Percentiles rank a stretch among this genome's conserved stretches.
Evolutionary conservation across 2,113 vertebrate species (phyloP).

Genomic region (Delphinapterus leucas): DNA sequence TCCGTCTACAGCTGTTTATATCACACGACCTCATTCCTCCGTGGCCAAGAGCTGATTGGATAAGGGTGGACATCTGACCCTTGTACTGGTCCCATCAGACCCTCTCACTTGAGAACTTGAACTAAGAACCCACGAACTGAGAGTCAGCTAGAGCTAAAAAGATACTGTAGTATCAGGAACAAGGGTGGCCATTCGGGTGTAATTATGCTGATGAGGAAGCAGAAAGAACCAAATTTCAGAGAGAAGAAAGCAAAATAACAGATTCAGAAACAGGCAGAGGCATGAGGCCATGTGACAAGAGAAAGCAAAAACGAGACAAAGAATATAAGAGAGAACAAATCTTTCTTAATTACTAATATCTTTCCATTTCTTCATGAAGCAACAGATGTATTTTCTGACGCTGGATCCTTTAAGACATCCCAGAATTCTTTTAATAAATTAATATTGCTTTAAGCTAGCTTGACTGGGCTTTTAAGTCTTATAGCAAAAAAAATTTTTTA

Average conservation of each 20-base stretch:
- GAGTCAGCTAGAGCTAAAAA: neutral
- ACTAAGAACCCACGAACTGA: neutral
- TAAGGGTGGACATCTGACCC: neutral
- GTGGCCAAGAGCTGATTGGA: neutral
- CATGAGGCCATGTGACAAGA: neutral
- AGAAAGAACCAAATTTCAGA: constrained; percentile 5
- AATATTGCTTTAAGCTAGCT: neutral
- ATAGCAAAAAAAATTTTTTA: neutral
- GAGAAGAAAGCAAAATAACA: neutral
- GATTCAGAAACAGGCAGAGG: neutral
- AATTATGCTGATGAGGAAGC: neutral
- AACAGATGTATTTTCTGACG: neutral
- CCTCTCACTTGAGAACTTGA: neutral
- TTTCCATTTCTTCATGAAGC: constrained; percentile 23
- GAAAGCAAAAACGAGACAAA: neutral
- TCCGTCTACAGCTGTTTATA: neutral
- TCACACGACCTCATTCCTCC: neutral
- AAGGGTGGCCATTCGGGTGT: neutral
- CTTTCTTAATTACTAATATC: neutral
- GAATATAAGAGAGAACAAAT: neutral
- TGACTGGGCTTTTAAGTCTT: neutral
- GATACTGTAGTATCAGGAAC: neutral
- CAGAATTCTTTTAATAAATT: neutral
- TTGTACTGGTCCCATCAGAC: neutral
- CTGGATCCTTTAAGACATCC: neutral